Base-by-base conservation (phyloP, 2,888 invertebrate genomes). In the Furcula furcula region DNA sequence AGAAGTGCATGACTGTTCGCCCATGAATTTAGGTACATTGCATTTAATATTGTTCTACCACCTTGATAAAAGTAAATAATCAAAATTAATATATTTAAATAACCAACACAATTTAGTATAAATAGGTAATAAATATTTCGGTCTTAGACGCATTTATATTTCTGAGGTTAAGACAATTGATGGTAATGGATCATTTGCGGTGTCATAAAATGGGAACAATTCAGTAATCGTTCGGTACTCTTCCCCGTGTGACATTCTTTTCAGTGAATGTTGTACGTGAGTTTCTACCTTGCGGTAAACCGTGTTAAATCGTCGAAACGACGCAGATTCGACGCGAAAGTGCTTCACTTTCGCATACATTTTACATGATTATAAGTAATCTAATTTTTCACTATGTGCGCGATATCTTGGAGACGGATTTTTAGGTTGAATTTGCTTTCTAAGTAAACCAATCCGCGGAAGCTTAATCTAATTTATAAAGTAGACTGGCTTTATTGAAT, bases 271-370 rank as follows among this genome's bases (percentile, higher is more conserved):
- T 46, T 43, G 40, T 36, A 34, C 37, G 23, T 12, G 20, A 49
- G 44, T 56, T 55, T 49, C 44, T 38, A 46, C 37, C 32, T 36
- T 52, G 48, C 37, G 51, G 50, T 51, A 28, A 11, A 46, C 43
- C 40, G 37, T 46, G 31, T 45, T 42, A 51, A 55, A 49, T 47
- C 40, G 30, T 51, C 43, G 51, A 55, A 56, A 55, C 49, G 44
- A 54, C 49, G 51, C 47, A 31, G 19, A 44, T 41, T 31, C 26
- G 42, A 33, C 23, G 37, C 32, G 42, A 59, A 57, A 52, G 53
- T 50, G 42, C 43, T 32, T 25, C 38, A 52, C 52, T 50, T 51
- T 52, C 46, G 29, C 32, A 15, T 36, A 30, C 28, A 32, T 36
- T 38, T 23, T 18, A 31, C 32, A 36, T 29, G 15, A 38, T 29